Percentiles rank a stretch among this genome's conserved stretches.
These are phyloP conservation scores for Forbesichthys papilliferus DNA, from an alignment of 2,113 vertebrate genomes.

Conservation along the genomic window DNA sequence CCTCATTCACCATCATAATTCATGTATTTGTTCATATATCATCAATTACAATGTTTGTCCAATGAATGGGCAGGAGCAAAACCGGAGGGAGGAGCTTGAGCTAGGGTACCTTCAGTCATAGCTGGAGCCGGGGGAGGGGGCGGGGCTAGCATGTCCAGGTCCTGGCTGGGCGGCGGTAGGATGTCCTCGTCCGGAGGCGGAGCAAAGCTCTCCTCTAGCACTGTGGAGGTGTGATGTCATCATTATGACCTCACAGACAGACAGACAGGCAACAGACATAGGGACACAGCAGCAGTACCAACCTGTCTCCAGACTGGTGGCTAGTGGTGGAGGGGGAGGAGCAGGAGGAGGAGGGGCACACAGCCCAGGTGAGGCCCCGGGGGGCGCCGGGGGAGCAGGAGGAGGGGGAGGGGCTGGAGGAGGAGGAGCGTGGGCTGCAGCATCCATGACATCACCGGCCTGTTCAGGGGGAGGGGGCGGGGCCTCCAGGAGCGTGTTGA, in stretches of 20 bases:
- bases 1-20: too few relatives aligned
- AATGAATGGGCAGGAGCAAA: slow-evolving; percentile 1
- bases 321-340: slow-evolving; percentile 4
- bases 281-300: too few relatives aligned
- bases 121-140: slow-evolving; percentile 43
- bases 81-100: slow-evolving; percentile 3
- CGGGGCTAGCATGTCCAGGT: slow-evolving; percentile 49
- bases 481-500: slow-evolving; percentile 45
- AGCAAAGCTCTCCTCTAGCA: slow-evolving; percentile 66
- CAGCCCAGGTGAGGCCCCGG: background rate
- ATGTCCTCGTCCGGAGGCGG: slow-evolving; percentile 41
- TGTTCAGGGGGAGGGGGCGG: slow-evolving; percentile 40
- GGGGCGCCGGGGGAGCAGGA: slow-evolving; percentile 9
- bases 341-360: slow-evolving; percentile 33
- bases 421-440: background rate
- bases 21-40: too few relatives aligned
- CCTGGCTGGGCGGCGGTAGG: slow-evolving; percentile 33
- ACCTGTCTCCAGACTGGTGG: too few relatives aligned
- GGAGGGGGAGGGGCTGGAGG: slow-evolving; percentile 16
- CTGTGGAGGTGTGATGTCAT: slow-evolving; percentile 46
- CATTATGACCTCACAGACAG: background rate
- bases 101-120: slow-evolving; percentile 30
- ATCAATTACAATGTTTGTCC: too few relatives aligned
- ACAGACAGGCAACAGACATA: background rate
- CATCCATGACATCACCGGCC: background rate